Percentiles rank a stretch among this genome's conserved stretches.
These are phyloP conservation scores for Ahaetulla prasina DNA, from an alignment of 2,113 vertebrate species.

Conservation along the genomic window DNA sequence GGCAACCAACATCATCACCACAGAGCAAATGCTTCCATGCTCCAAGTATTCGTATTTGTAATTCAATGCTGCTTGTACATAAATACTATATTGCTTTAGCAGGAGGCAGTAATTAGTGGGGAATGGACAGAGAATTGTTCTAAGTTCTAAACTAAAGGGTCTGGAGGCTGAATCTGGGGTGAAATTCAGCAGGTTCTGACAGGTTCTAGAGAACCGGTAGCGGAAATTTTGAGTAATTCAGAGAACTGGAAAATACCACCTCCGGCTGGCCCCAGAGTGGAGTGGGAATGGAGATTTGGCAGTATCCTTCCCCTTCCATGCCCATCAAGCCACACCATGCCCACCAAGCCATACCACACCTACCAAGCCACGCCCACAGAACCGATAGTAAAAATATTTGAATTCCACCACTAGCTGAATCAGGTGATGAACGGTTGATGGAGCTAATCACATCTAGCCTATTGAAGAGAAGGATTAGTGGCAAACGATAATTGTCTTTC, in stretches of 20 bases:
- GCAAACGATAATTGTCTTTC: too few relatives aligned
- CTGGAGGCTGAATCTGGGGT: neutral
- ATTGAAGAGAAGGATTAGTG: neutral
- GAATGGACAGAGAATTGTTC: neutral
- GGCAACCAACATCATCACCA: constrained; percentile 26
- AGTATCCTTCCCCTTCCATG: too few relatives aligned
- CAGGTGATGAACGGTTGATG: neutral
- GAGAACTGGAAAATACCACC: too few relatives aligned
- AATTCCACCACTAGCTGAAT: neutral
- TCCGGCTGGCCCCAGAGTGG: too few relatives aligned
- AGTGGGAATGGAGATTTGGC: too few relatives aligned
- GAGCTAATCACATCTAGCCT: neutral
- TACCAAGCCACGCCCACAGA: too few relatives aligned
- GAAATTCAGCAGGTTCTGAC: too few relatives aligned
- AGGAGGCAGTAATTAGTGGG: neutral
- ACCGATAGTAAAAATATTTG: too few relatives aligned
- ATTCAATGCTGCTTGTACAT: neutral
- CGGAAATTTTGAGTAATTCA: too few relatives aligned
- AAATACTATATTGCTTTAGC: neutral
- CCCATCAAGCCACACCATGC: too few relatives aligned
- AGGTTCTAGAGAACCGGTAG: too few relatives aligned
- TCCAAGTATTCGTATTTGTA: neutral
- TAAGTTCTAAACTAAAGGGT: neutral
- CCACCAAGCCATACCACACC: too few relatives aligned
- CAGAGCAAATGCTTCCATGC: neutral